phyloP scores from a whole-genome alignment of 2,113 vertebrate genomes.

The Rana temporaria region DNA sequence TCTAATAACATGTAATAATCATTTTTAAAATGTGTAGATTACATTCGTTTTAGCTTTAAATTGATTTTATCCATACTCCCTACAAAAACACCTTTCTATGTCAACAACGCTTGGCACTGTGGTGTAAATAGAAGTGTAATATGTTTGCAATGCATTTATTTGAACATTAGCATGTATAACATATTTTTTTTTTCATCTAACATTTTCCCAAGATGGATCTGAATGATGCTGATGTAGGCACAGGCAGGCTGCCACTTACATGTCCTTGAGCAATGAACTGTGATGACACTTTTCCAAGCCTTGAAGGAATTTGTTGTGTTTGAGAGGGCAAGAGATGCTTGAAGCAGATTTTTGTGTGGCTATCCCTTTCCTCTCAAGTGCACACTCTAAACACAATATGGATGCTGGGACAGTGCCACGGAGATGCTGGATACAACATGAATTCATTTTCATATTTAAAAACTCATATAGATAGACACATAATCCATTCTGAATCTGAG shows the following conservation, averaged over 20 bases:
- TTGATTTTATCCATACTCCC: too few species aligned
- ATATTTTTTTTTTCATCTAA: conserved; percentile 1
- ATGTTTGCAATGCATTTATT: conserved; percentile 1
- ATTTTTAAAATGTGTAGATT: too few species aligned
- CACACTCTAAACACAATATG: conserved; percentile 38
- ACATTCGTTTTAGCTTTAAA: too few species aligned
- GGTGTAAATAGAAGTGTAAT: neutral
- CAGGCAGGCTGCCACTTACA: conserved; percentile 7
- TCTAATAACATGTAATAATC: too few species aligned
- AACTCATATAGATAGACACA: neutral
- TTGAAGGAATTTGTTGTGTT: conserved; percentile 15
- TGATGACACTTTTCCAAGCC: conserved; percentile 12
- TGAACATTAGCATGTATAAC: conserved; percentile 26
- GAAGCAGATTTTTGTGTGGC: neutral
- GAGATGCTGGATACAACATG: conserved; percentile 13
- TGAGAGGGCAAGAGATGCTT: conserved; percentile 23
- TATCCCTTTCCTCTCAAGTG: conserved; percentile 35
- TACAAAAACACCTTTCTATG: neutral
- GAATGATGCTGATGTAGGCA: conserved; percentile 41
- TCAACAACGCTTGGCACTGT: neutral
- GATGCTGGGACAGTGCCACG: conserved; percentile 35
- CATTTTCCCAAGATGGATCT: conserved; percentile 27
- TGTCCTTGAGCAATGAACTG: neutral
- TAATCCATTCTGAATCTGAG: conserved; percentile 52
- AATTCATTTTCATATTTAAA: neutral